These are phyloP conservation scores for Atherinosoma microstoma DNA, from an alignment of 2,797 vertebrate genomes.

Conservation along the genomic window DNA sequence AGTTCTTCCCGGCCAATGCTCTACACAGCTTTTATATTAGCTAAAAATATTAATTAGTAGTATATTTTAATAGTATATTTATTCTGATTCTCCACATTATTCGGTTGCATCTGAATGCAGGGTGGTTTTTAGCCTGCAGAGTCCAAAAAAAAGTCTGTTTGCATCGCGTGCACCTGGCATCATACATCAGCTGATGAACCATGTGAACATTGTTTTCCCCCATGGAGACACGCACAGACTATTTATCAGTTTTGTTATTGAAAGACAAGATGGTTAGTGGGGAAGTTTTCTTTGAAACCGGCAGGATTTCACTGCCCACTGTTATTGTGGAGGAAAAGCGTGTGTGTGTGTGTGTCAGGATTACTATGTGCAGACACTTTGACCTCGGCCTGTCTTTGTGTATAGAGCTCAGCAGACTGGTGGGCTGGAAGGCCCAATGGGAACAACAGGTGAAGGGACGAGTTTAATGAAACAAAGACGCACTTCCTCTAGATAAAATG, in stretches of 20 bases:
- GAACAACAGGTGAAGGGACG: not conserved
- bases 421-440: constrained; percentile 12
- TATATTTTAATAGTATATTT: not conserved
- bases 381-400: constrained; percentile 38
- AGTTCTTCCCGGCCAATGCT: not conserved
- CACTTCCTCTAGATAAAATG: constrained; percentile 2
- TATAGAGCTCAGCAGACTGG: constrained; percentile 35
- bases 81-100: not conserved
- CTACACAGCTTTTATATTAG: not conserved
- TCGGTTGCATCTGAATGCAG: not conserved
- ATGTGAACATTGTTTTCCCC: constrained; percentile 49
- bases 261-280: constrained; percentile 24
- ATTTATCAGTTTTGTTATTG: constrained; percentile 39
- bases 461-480: constrained; percentile 45
- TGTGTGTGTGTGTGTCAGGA: constrained; percentile 29
- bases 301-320: constrained; percentile 8
- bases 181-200: constrained; percentile 61
- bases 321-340: constrained; percentile 27
- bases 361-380: constrained; percentile 39
- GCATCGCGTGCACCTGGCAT: constrained; percentile 45
- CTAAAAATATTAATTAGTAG: not conserved
- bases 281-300: constrained; percentile 27
- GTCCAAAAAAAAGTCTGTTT: constrained; percentile 33
- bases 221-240: constrained; percentile 18
- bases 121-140: constrained; percentile 3